These are phyloP conservation scores for Eristalis pertinax DNA, from an alignment of 2,888 invertebrate species.

Conservation along the genomic window DNA sequence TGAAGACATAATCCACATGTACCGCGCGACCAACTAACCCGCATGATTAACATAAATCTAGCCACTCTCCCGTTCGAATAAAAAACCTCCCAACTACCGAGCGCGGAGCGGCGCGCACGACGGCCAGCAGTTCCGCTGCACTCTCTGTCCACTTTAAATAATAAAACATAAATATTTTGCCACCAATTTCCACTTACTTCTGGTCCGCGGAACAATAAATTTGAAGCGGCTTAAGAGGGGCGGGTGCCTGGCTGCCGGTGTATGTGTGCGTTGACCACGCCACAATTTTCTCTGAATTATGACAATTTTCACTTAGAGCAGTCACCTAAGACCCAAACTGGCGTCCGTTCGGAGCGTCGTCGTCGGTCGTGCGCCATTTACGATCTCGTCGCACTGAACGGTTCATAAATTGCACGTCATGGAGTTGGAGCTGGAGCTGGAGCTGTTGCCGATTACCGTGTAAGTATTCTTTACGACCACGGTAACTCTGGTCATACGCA, in stretches of 20 bases:
- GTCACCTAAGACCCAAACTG: slow-evolving; percentile 58
- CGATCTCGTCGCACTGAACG: slow-evolving; percentile 19
- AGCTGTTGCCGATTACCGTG: slow-evolving; percentile 71
- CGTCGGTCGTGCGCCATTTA: slow-evolving; percentile 23
- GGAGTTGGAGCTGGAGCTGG: too few relatives aligned
- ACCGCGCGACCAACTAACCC: not conserved
- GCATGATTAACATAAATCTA: slow-evolving; percentile 33
- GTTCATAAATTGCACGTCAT: slow-evolving; percentile 62
- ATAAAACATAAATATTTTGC: slow-evolving; percentile 68
- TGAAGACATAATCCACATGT: slow-evolving; percentile 28
- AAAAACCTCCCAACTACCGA: not conserved
- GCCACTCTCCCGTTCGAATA: slow-evolving; percentile 11
- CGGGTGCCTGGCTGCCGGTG: not conserved
- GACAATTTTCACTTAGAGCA: slow-evolving; percentile 69
- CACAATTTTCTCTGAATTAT: slow-evolving; percentile 61
- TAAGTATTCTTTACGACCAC: slow-evolving; percentile 69
- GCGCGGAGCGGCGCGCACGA: not conserved
- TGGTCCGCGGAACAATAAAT: slow-evolving; percentile 53
- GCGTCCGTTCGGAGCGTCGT: slow-evolving; percentile 6
- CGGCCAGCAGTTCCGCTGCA: slow-evolving; percentile 33
- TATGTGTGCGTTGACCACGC: slow-evolving; percentile 37
- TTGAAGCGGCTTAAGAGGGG: slow-evolving; percentile 36
- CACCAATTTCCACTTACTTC: slow-evolving; percentile 59
- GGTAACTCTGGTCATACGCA: slow-evolving; percentile 71
- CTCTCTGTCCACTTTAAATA: slow-evolving; percentile 34